Conservation (phyloP, 2,888 invertebrate species). For the Lasioglossum leucozonium region DNA sequence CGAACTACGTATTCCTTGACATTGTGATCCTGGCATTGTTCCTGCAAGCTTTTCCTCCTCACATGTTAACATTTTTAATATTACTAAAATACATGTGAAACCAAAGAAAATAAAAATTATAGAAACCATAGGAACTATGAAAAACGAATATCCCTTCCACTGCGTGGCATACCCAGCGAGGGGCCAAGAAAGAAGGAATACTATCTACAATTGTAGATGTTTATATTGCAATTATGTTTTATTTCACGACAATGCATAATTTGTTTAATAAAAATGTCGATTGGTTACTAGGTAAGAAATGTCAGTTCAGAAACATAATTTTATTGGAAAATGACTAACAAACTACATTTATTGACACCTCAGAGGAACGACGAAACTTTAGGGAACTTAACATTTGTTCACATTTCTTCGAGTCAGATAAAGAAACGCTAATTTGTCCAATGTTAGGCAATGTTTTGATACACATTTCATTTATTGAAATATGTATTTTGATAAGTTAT, state of each 20-base stretch:
- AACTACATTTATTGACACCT: constrained; percentile 4
- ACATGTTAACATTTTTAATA: not conserved
- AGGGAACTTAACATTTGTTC: not conserved
- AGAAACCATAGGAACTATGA: too few species aligned
- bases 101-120: not conserved
- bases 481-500: not conserved
- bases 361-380: constrained; percentile 1
- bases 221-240: too few species aligned
- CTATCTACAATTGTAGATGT: too few species aligned
- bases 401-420: not conserved
- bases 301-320: not conserved
- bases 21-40: constrained; percentile 8
- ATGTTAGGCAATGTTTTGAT: not conserved
- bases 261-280: not conserved
- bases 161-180: too few species aligned
- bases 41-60: not conserved
- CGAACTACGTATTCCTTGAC: constrained; percentile 52
- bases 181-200: too few species aligned
- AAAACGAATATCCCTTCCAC: too few species aligned
- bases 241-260: not conserved
- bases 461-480: not conserved
- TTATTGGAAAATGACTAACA: constrained; percentile 5
- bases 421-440: not conserved
- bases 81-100: not conserved
- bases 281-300: not conserved